Evolutionary conservation across 2,888 invertebrate species (phyloP).

Genomic region (Drepanosiphum platanoidis): DNA sequence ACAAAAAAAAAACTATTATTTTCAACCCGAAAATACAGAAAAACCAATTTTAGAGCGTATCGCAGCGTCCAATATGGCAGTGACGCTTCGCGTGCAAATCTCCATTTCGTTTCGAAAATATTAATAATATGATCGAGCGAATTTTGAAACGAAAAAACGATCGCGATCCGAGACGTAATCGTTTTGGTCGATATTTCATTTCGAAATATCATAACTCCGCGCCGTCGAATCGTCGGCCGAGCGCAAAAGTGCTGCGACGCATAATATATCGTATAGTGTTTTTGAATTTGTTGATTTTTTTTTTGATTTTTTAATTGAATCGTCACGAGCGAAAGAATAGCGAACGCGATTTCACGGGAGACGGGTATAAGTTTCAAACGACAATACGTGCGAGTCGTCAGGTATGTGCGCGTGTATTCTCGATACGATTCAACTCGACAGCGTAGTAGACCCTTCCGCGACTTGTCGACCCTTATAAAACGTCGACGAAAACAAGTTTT

Average conservation of each 20-base stretch:
- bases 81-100: too few species aligned
- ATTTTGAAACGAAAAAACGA: too few species aligned
- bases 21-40: too few species aligned
- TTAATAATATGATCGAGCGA: too few species aligned
- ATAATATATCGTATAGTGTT: not conserved
- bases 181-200: not conserved
- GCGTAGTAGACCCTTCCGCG: not conserved
- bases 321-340: not conserved
- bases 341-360: too few species aligned
- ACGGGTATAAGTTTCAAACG: conserved; percentile 11
- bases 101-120: too few species aligned
- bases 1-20: too few species aligned
- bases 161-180: too few species aligned
- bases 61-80: too few species aligned
- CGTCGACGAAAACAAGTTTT: conserved; percentile 31
- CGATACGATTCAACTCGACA: conserved; percentile 26
- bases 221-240: not conserved
- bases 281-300: too few species aligned
- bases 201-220: not conserved
- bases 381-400: not conserved
- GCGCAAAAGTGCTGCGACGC: not conserved
- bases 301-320: not conserved
- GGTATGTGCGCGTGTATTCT: not conserved
- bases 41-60: too few species aligned
- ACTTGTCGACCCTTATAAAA: conserved; percentile 34